Percentiles rank a stretch among this genome's conserved stretches.
Evolutionary conservation across 2,888 invertebrate genomes (phyloP).

Genomic region (Drosophila macrothrix): DNA sequence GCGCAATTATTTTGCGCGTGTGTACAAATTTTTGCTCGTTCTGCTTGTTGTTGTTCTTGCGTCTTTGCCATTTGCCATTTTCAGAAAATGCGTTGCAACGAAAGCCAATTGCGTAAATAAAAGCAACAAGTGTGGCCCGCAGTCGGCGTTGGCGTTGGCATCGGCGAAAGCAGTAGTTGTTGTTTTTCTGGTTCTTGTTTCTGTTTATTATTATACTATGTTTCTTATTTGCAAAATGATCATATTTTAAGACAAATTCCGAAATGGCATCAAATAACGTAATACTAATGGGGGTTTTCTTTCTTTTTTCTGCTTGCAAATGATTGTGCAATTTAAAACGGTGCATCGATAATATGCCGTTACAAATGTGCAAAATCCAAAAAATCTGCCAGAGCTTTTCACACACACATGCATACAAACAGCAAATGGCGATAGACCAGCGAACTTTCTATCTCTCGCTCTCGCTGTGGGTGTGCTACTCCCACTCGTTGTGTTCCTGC

Average conservation of each 20-base stretch:
- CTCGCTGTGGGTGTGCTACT: neutral
- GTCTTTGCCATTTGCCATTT: slow-evolving; percentile 26
- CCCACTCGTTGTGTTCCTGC: slow-evolving; percentile 13
- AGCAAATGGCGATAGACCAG: neutral
- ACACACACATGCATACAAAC: neutral
- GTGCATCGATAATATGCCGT: slow-evolving; percentile 25
- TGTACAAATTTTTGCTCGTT: slow-evolving; percentile 33
- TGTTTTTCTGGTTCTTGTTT: slow-evolving; percentile 6
- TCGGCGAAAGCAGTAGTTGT: slow-evolving; percentile 5
- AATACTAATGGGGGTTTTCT: slow-evolving; percentile 9
- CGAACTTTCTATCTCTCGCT: neutral
- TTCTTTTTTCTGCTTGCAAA: neutral
- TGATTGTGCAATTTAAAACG: slow-evolving; percentile 41
- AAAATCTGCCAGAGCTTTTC: neutral
- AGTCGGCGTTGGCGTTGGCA: slow-evolving; percentile 1
- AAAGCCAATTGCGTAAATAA: slow-evolving; percentile 74
- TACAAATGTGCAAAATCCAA: slow-evolving; percentile 22
- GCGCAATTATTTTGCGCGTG: slow-evolving; percentile 53
- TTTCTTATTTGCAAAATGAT: slow-evolving; percentile 30
- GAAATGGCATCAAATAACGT: slow-evolving; percentile 28
- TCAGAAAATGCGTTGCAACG: slow-evolving; percentile 38
- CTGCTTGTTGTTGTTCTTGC: slow-evolving; percentile 25
- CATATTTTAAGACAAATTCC: slow-evolving; percentile 40
- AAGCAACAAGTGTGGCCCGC: slow-evolving; percentile 60
- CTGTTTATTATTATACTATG: slow-evolving; percentile 26